phyloP scores from a whole-genome alignment of 1,140 invertebrate genomes.

The Cataglyphis hispanica region DNA sequence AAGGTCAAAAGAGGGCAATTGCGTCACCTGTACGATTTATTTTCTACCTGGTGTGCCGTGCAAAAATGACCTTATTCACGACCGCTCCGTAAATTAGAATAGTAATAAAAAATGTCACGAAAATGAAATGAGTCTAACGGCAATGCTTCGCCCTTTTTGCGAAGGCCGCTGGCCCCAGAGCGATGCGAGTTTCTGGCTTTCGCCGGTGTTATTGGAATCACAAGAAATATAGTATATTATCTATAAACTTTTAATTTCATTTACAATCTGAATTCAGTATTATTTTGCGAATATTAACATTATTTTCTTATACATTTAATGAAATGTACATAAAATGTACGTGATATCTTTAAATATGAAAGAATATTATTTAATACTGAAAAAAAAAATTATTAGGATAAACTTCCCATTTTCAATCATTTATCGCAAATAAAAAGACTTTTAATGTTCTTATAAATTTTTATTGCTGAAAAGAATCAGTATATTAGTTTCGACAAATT shows the following conservation, averaged over 20 bases:
- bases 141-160: constrained; percentile 59
- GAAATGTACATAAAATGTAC: background rate
- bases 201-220: background rate
- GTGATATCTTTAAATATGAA: background rate
- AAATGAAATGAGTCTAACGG: constrained; percentile 59
- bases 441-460: background rate
- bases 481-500: background rate
- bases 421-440: background rate
- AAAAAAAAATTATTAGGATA: background rate
- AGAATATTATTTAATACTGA: background rate
- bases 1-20: constrained; percentile 82
- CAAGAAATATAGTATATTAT: background rate
- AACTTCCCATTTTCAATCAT: background rate
- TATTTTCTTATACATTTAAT: background rate
- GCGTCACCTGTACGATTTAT: constrained; percentile 82
- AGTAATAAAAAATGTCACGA: constrained; percentile 72
- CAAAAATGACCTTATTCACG: constrained; percentile 77
- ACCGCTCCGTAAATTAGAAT: constrained; percentile 82
- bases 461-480: background rate
- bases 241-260: background rate
- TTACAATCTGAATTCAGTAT: background rate
- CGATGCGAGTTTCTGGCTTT: background rate
- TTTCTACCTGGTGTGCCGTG: constrained; percentile 73
- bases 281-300: background rate
- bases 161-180: constrained; percentile 58